These are phyloP conservation scores for Tetanocera ferruginea DNA, from an alignment of 2,888 invertebrate genomes.

Conservation along the genomic window DNA sequence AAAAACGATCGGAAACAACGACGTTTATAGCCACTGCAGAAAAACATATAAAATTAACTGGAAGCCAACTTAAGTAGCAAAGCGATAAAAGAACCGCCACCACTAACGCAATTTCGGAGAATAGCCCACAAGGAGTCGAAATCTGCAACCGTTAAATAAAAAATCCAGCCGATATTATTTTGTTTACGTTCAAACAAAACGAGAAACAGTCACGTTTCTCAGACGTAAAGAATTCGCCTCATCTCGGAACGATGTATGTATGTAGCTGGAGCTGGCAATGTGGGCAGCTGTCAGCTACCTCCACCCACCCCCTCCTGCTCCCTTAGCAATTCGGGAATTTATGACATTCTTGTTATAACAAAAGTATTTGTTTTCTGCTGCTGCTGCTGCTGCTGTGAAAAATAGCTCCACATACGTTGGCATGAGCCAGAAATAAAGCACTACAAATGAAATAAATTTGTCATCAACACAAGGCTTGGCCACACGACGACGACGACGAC, in stretches of 20 bases:
- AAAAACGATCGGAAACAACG: constrained; percentile 38
- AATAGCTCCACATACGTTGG: neutral
- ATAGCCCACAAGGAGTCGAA: neutral
- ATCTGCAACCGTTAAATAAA: constrained; percentile 13
- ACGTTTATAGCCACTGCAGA: neutral
- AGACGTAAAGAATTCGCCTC: neutral
- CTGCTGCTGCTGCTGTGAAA: neutral
- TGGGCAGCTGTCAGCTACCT: too few relatives aligned
- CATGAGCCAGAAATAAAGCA: constrained; percentile 23
- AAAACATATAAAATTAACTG: neutral
- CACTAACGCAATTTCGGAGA: neutral
- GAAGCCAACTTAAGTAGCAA: constrained; percentile 5
- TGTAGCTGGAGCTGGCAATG: too few relatives aligned
- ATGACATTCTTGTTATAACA: constrained; percentile 18
- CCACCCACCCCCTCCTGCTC: too few relatives aligned
- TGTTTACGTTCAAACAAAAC: constrained; percentile 13
- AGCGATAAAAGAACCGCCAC: neutral
- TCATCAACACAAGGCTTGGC: constrained; percentile 25
- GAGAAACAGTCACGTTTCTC: constrained; percentile 24
- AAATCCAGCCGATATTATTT: constrained; percentile 10
- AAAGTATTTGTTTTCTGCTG: neutral
- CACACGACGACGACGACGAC: constrained; percentile 5
- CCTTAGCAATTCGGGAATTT: neutral
- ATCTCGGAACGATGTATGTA: too few relatives aligned
- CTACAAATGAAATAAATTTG: constrained; percentile 34